A percentile compares a stretch with the other conserved stretches of the same genome.
Conservation (phyloP, 2,797 vertebrate genomes). For the Coendou prehensilis region DNA sequence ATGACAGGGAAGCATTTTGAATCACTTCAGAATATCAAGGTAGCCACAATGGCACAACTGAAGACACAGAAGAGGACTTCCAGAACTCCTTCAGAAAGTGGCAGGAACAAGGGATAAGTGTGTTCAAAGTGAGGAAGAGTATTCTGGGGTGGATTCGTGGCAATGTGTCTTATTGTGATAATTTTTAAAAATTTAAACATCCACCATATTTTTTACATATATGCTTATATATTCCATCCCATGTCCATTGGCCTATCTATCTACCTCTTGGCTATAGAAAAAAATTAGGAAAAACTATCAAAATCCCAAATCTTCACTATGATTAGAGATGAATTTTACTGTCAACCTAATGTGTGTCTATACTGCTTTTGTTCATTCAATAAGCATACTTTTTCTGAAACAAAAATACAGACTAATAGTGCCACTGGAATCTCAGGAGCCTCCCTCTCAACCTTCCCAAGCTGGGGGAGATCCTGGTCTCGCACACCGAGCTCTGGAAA, state of each 20-base stretch:
- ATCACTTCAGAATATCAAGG: neutral
- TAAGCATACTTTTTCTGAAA: neutral
- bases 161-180: neutral
- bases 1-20: neutral
- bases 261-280: neutral
- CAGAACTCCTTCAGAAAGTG: neutral
- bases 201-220: neutral
- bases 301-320: neutral
- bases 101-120: neutral
- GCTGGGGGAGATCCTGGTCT: neutral
- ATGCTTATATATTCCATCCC: neutral
- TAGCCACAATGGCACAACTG: neutral
- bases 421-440: neutral
- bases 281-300: neutral
- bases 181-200: neutral
- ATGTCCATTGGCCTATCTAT: neutral
- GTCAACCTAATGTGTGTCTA: neutral
- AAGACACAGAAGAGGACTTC: neutral
- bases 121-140: neutral
- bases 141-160: neutral
- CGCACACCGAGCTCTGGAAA: no score
- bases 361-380: neutral
- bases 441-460: neutral
- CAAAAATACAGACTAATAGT: neutral
- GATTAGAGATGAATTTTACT: neutral